Conservation (phyloP, 2,797 vertebrate genomes). For the Paratrypauchen microcephalus region DNA sequence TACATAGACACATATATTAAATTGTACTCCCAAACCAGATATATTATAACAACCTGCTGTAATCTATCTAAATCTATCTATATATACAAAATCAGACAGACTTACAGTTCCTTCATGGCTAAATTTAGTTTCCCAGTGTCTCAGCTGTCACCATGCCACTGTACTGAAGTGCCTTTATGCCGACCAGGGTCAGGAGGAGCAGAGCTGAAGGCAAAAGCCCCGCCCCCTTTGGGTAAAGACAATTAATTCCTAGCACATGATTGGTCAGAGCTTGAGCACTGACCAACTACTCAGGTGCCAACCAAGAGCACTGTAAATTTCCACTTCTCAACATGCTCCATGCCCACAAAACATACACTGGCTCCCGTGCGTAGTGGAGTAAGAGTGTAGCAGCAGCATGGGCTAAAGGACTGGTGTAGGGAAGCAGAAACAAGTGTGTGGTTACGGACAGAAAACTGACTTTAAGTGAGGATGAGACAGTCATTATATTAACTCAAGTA, state of each 20-base stretch:
- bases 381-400: not conserved
- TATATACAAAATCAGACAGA: slow-evolving; percentile 44
- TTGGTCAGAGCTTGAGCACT: slow-evolving; percentile 62
- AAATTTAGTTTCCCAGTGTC: slow-evolving; percentile 63
- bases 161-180: slow-evolving; percentile 71
- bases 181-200: slow-evolving; percentile 64
- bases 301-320: slow-evolving; percentile 77
- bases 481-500: not conserved
- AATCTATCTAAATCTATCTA: slow-evolving; percentile 12
- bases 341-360: slow-evolving; percentile 45
- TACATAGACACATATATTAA: not conserved
- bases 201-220: slow-evolving; percentile 62
- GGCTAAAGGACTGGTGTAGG: not conserved
- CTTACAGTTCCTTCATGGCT: slow-evolving; percentile 82
- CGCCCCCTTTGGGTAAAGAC: slow-evolving; percentile 74
- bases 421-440: not conserved
- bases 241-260: slow-evolving; percentile 75
- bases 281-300: slow-evolving; percentile 70
- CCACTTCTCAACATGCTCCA: slow-evolving; percentile 63
- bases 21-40: not conserved
- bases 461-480: not conserved
- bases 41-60: slow-evolving; percentile 3
- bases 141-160: slow-evolving; percentile 81
- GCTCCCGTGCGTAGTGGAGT: slow-evolving; percentile 6
- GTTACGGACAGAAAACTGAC: not conserved